Conservation (phyloP, 2,113 vertebrate species). For the Ptilonorhynchus violaceus region DNA sequence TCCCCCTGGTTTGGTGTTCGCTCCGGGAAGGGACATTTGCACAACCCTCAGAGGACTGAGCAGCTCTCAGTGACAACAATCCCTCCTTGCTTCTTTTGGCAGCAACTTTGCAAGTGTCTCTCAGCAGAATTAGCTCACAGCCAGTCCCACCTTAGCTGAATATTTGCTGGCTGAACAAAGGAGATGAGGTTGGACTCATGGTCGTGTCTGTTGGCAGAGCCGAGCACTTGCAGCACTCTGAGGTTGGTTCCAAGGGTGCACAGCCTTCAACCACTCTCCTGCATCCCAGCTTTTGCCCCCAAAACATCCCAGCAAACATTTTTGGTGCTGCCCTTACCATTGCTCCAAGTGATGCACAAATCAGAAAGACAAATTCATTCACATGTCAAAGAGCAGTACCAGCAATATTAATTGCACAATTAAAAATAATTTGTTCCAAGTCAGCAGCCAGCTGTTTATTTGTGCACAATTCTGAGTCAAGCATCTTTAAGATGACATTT, state of each 20-base stretch:
- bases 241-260: background rate
- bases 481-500: background rate
- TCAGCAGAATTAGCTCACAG: constrained; percentile 5
- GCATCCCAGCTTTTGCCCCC: background rate
- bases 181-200: background rate
- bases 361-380: background rate
- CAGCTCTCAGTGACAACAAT: background rate
- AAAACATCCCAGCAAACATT: background rate
- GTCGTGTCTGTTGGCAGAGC: background rate
- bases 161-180: constrained; percentile 7
- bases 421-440: background rate
- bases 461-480: background rate
- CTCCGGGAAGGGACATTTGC: background rate
- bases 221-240: accelerated
- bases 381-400: background rate
- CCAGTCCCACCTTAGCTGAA: constrained; percentile 15
- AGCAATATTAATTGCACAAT: background rate
- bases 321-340: background rate
- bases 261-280: background rate
- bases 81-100: background rate
- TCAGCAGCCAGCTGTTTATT: background rate
- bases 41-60: accelerated
- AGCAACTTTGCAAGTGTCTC: background rate
- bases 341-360: background rate
- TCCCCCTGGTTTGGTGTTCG: background rate